A percentile compares a stretch with the other conserved stretches of the same genome.
Conservation (phyloP, 92 coral and sea anemone genomes). For the Hydrozoanthus gracilis region DNA sequence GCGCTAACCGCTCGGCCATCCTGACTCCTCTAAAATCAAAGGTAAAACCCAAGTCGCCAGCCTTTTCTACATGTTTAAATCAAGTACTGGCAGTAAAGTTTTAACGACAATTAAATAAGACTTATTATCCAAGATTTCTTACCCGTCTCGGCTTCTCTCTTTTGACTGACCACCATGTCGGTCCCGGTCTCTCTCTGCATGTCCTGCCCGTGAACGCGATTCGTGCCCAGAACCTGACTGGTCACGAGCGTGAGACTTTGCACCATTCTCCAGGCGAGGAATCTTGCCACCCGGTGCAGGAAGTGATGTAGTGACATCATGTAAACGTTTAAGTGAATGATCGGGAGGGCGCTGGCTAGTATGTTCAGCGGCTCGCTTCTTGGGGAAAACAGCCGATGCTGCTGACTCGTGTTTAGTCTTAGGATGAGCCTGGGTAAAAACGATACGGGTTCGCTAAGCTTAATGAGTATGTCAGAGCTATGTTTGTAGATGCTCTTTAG, state of each 20-base stretch:
- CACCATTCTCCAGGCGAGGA: constrained; percentile 78
- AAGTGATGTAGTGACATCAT: constrained; percentile 63
- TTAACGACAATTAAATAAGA: not conserved
- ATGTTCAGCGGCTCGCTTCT: constrained; percentile 66
- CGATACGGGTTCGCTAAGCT: not conserved
- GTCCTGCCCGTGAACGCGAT: constrained; percentile 40
- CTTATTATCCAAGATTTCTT: not conserved
- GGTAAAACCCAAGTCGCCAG: too few relatives aligned
- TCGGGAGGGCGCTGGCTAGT: constrained; percentile 76
- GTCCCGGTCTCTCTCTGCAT: constrained; percentile 55
- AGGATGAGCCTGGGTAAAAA: constrained; percentile 58
- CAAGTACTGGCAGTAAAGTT: not conserved
- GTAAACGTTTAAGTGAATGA: constrained; percentile 67
- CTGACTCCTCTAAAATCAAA: too few relatives aligned
- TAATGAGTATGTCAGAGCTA: too few relatives aligned
- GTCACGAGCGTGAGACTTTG: constrained; percentile 52
- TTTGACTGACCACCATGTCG: constrained; percentile 67
- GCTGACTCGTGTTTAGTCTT: constrained; percentile 50
- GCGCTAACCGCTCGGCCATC: too few relatives aligned
- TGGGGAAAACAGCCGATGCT: constrained; percentile 35
- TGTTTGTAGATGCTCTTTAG: too few relatives aligned
- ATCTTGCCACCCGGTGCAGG: constrained; percentile 80
- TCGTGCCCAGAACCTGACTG: constrained; percentile 47
- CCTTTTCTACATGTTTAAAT: too few relatives aligned
- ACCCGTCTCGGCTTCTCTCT: constrained; percentile 86